A percentile compares a stretch with the other conserved stretches of the same genome.
These are phyloP conservation scores for Malurus cyaneus DNA, from an alignment of 2,113 vertebrate genomes.

Conservation along the genomic window DNA sequence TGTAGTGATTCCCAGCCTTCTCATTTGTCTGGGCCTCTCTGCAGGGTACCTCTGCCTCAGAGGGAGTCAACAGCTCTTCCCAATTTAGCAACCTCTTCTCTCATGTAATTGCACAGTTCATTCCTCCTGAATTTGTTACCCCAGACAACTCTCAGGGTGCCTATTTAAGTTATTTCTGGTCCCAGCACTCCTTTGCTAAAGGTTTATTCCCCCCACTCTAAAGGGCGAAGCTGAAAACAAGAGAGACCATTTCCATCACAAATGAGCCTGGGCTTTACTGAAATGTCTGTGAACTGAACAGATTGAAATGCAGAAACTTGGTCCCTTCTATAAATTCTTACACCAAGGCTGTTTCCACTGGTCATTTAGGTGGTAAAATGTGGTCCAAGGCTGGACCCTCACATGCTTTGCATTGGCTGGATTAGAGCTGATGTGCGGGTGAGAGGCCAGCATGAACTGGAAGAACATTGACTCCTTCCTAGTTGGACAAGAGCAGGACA, in stretches of 20 bases:
- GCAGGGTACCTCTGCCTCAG: not conserved
- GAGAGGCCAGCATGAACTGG: not conserved
- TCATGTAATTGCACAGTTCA: not conserved
- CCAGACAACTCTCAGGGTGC: not conserved
- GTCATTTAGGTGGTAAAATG: not conserved
- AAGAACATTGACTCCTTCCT: not conserved
- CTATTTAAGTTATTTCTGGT: not conserved
- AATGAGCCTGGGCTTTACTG: not conserved
- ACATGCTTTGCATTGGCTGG: not conserved
- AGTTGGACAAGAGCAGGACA: not conserved
- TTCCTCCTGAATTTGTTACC: not conserved
- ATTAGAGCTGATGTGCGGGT: not conserved
- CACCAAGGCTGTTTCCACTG: not conserved
- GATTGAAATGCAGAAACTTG: not conserved
- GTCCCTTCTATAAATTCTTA: not conserved
- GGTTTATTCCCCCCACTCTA: not conserved
- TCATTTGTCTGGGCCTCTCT: not conserved
- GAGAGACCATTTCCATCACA: not conserved
- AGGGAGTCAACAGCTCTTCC: not conserved
- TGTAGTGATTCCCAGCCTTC: not conserved
- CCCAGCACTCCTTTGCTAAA: not conserved
- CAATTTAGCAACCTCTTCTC: fast-evolving
- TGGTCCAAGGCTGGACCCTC: not conserved
- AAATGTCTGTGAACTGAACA: not conserved
- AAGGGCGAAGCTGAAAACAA: not conserved